Percentiles rank a stretch among this genome's conserved stretches.
Evolutionary conservation across 2,113 vertebrate species (phyloP).

Genomic region (Tringa solitaria): DNA sequence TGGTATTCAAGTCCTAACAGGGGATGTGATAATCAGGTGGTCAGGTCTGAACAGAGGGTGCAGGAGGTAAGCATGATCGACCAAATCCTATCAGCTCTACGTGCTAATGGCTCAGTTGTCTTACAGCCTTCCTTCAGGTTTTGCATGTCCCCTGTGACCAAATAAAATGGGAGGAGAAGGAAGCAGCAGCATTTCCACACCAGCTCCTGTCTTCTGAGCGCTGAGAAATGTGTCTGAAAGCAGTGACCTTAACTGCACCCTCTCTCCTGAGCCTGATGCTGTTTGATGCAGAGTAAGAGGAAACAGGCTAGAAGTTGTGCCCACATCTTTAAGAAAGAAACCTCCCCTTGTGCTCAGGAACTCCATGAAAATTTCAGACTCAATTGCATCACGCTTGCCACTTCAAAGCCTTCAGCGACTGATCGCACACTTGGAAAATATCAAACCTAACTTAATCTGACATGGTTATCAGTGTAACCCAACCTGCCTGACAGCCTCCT

Average conservation of each 20-base stretch:
- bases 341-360: not conserved
- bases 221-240: not conserved
- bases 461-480: not conserved
- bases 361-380: not conserved
- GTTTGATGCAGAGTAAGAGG: not conserved
- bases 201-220: not conserved
- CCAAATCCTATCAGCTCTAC: not conserved
- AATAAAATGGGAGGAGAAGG: not conserved
- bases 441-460: not conserved
- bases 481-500: not conserved
- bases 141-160: not conserved
- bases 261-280: not conserved
- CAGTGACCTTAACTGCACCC: not conserved
- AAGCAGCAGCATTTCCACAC: not conserved
- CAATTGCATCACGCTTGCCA: not conserved
- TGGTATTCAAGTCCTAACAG: not conserved
- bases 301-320: not conserved
- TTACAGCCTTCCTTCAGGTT: not conserved
- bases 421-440: conserved; percentile 12
- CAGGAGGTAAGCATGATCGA: not conserved
- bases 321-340: not conserved
- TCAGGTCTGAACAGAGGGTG: not conserved
- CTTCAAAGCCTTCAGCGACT: conserved; percentile 1
- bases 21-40: not conserved
- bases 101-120: not conserved